Base-by-base conservation (phyloP, 2,797 vertebrate genomes). In the Taeniopygia guttata region DNA sequence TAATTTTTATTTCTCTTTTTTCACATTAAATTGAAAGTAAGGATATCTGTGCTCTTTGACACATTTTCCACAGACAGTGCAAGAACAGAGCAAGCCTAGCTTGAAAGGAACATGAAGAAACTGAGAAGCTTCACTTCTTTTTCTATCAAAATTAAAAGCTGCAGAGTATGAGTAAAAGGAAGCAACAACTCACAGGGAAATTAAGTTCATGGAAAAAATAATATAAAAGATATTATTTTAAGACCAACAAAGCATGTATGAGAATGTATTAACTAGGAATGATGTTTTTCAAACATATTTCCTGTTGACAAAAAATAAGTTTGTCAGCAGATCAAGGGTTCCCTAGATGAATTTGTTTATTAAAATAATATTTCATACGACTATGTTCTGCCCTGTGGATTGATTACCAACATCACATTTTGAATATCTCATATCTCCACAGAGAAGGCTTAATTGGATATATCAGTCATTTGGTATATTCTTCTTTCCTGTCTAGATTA, bases 311-410 rank as follows among this genome's bases (percentile, higher is more conserved):
- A 55, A 74, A 86, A 51, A 60, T 55, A 34, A 29, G 8, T 42
- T 75, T 84, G 32, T 84, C 85, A 86, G 67, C 69, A 93, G 9
- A 84, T 82, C 42, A 72, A 62, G 32, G 7, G 6, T 78, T 91
- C 82, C 78, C 68, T 69, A 66, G 87, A 92, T 87, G n/a, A 92
- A 94, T 84, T 81, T 4, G 83, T 90, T 95, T 96, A 95, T 91
- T 93, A 76, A 95, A 94, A 95, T 87, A 84, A 66, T 95, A 95
- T 93, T 94, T 93, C 87, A 87, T 73, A 72, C 62, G 76, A 68
- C 70, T 82, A 40, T 55, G n/a, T 87, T 93, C 63, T 86, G 22
- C 26, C 43, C 30, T 63, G 64, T 81, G 56, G 63, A 84, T 70
- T 84, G 79, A 96, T 85, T 80, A 89, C 60, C 51, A 83, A 34